These are phyloP conservation scores for Guaruba guarouba DNA, from an alignment of 2,113 vertebrate species.

Conservation along the genomic window DNA sequence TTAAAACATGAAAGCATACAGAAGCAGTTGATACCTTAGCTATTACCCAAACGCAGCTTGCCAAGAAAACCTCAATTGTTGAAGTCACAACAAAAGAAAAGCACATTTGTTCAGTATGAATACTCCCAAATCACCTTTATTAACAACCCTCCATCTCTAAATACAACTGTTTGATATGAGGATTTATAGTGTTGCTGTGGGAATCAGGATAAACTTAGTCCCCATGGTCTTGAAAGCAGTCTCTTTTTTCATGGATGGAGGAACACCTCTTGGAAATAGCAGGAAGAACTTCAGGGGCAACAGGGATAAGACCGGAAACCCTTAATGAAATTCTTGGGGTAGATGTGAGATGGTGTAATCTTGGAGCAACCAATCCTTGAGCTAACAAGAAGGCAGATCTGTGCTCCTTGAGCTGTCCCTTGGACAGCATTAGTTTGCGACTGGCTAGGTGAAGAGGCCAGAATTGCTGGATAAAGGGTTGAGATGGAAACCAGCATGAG, in stretches of 20 bases:
- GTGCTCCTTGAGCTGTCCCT: not conserved
- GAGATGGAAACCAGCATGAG: not conserved
- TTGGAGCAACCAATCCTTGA: not conserved
- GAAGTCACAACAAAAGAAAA: conserved; percentile 5
- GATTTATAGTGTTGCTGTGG: not conserved
- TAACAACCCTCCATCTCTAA: not conserved
- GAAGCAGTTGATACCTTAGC: not conserved
- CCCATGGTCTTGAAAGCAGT: not conserved
- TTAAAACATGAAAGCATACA: not conserved
- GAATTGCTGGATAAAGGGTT: not conserved
- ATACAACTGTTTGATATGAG: not conserved
- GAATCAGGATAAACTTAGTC: not conserved
- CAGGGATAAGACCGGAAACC: not conserved
- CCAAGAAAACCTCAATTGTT: not conserved
- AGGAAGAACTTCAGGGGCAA: not conserved
- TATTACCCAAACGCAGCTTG: not conserved
- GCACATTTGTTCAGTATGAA: not conserved
- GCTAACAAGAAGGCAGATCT: not conserved
- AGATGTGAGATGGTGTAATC: not conserved
- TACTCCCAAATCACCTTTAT: conserved; percentile 11
- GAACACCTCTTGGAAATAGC: not conserved
- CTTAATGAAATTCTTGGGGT: not conserved
- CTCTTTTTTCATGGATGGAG: not conserved
- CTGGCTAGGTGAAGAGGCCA: not conserved
- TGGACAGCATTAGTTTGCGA: not conserved